phyloP scores from a whole-genome alignment of 2,888 invertebrate genomes.

The Drosophila mimica region DNA sequence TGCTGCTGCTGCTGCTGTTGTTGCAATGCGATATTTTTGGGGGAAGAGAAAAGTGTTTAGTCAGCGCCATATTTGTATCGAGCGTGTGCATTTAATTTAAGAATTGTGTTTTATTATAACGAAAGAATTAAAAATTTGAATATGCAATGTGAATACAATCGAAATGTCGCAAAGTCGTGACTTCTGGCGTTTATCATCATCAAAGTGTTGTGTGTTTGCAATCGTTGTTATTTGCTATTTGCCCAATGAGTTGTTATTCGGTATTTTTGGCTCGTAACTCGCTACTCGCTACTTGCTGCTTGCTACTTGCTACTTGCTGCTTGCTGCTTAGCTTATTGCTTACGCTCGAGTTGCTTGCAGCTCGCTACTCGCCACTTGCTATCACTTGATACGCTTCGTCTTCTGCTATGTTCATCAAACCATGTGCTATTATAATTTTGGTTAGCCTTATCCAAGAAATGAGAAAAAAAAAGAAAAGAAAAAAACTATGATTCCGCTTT shows the following conservation, averaged over 20 bases:
- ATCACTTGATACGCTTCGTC: not conserved
- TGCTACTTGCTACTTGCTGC: not conserved
- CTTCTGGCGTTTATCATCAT: constrained; percentile 21
- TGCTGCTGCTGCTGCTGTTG: constrained; percentile 11
- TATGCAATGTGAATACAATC: constrained; percentile 49
- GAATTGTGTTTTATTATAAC: constrained; percentile 45
- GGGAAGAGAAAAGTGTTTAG: constrained; percentile 11
- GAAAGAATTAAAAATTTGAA: constrained; percentile 41
- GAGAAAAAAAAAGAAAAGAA: not conserved
- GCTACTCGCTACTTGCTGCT: constrained; percentile 8
- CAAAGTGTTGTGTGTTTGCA: not conserved
- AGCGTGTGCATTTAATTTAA: constrained; percentile 43
- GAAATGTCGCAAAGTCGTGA: constrained; percentile 30
- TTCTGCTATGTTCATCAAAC: not conserved
- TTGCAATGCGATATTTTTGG: constrained; percentile 1
- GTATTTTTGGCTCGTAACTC: not conserved
- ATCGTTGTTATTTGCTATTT: not conserved
- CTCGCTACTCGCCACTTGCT: not conserved
- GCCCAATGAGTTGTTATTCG: not conserved
- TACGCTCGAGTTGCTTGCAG: not conserved
- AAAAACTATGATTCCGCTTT: not conserved
- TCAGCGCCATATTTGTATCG: constrained; percentile 25
- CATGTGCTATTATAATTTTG: constrained; percentile 14
- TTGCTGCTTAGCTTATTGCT: not conserved
- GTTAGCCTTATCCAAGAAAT: constrained; percentile 21